A percentile compares a stretch with the other conserved stretches of the same genome.
Evolutionary conservation across 2,113 vertebrate species (phyloP).

Genomic region (Pseudorectes ferrugineus): DNA sequence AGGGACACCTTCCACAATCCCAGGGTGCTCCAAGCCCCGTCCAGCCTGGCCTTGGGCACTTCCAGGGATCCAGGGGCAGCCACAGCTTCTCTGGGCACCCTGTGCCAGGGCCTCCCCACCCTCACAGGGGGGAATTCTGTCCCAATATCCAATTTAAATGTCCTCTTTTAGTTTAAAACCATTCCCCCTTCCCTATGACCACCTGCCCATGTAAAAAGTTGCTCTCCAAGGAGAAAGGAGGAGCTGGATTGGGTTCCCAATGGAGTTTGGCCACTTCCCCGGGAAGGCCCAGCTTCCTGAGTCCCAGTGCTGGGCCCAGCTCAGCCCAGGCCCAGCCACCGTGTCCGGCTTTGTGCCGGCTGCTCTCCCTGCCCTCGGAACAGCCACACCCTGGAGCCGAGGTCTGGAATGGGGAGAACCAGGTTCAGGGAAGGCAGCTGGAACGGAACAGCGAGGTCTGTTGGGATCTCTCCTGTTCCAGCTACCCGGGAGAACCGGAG

Average conservation of each 20-base stretch:
- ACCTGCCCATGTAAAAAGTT: background rate
- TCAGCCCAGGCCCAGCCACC: fast-evolving
- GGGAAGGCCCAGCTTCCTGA: background rate
- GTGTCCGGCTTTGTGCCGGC: background rate
- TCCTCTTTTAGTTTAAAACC: background rate
- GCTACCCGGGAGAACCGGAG: fast-evolving
- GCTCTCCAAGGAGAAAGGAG: background rate
- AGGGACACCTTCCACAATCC: background rate
- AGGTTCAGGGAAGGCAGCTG: background rate
- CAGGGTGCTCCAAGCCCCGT: fast-evolving
- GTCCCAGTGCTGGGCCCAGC: fast-evolving
- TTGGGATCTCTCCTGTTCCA: background rate
- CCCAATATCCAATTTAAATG: background rate
- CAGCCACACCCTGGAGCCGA: background rate
- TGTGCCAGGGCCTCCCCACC: background rate
- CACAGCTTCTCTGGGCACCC: background rate
- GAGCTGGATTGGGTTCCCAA: background rate
- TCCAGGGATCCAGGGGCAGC: background rate
- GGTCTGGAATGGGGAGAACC: background rate
- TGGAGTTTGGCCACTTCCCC: background rate
- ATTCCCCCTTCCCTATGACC: background rate
- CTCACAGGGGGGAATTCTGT: background rate
- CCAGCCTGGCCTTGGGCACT: fast-evolving
- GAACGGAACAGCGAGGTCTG: background rate
- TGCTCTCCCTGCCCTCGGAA: background rate